A percentile compares a stretch with the other conserved stretches of the same genome.
Evolutionary conservation across 2,797 vertebrate species (phyloP).

Genomic region (Microtus obscurus): DNA sequence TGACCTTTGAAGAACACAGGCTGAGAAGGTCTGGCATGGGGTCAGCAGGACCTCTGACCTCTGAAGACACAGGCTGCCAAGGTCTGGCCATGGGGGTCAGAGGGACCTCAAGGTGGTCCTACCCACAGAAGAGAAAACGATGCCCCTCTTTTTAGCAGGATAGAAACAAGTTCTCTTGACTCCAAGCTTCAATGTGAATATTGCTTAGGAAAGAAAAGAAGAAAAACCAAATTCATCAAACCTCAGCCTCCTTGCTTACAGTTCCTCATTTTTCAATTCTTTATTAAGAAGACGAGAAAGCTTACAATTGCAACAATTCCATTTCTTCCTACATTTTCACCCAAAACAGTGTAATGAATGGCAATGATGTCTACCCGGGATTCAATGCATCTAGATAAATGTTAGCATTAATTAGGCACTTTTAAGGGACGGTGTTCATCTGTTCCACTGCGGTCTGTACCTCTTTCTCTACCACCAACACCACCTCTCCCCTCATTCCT

Average conservation of each 20-base stretch:
- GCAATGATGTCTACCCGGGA: constrained; percentile 82
- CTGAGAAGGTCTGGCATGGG: neutral
- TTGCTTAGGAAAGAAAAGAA: neutral
- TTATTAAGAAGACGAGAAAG: constrained; percentile 79
- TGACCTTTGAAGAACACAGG: neutral
- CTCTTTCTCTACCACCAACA: neutral
- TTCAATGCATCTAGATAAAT: constrained; percentile 84
- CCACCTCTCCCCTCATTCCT: neutral
- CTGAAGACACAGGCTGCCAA: neutral
- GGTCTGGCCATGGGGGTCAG: neutral
- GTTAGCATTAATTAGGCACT: constrained; percentile 86
- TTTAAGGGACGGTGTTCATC: neutral
- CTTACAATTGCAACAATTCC: constrained; percentile 82
- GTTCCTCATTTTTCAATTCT: constrained; percentile 70
- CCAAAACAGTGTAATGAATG: constrained; percentile 77
- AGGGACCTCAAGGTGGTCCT: neutral
- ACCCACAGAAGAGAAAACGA: neutral
- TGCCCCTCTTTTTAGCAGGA: neutral
- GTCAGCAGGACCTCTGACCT: neutral
- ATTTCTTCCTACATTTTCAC: constrained; percentile 84
- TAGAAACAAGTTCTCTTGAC: neutral
- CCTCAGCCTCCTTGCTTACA: constrained; percentile 65
- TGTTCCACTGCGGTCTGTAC: constrained; percentile 66
- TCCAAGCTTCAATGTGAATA: neutral
- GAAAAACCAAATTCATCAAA: neutral